Base-by-base conservation (phyloP, 2,113 vertebrate genomes). In the Speoplatyrhinus poulsoni region DNA sequence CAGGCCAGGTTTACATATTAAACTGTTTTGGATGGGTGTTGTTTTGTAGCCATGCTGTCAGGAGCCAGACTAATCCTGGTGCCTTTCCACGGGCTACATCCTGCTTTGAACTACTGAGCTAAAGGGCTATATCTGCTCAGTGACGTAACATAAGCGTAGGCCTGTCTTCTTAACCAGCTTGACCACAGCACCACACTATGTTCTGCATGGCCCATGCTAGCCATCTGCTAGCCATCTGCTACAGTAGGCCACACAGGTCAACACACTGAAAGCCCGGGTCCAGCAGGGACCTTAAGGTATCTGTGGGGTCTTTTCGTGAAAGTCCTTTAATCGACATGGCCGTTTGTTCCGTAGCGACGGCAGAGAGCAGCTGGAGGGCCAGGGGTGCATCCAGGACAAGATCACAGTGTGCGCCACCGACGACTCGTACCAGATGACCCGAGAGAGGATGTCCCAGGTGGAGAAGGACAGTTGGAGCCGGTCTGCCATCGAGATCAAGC, bases 321-420 rank as follows among this genome's bases (percentile, higher is more conserved):
- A 74, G 53, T n/a, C 9, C 6, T 12, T 36, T 67, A 33, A 8
- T 4, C 7, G 36, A 58, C 10, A 26, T 26, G 49, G 13, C 69
- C 41, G 13, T 60, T 54, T 64, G 36, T 55, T 75, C 59, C 53
- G 55, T 69, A 93, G 92, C 52, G 84, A 89, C 8, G 89, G 85
- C 58, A 85, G 80, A 47, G 90, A 93, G 53, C 74, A 87, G 67
- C 91, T 96, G 75, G 90, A 92, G 79, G 92, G 91, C 72, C 88
- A 94, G 80, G 96, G 96, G 33, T 90, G 89, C 58, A 94, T 96
- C 87, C 93, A 87, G 85, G 93, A 93, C 84, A 94, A 95, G 85
- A 94, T 96, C 87, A 95, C 93, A 0, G 90, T 95, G 79, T 96
- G 95, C 58, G 93, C 94, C 85, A 92, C 92, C 0, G 91, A 93